Base-by-base conservation (phyloP, 2,888 invertebrate species). In the Rhaphigaster nebulosa region DNA sequence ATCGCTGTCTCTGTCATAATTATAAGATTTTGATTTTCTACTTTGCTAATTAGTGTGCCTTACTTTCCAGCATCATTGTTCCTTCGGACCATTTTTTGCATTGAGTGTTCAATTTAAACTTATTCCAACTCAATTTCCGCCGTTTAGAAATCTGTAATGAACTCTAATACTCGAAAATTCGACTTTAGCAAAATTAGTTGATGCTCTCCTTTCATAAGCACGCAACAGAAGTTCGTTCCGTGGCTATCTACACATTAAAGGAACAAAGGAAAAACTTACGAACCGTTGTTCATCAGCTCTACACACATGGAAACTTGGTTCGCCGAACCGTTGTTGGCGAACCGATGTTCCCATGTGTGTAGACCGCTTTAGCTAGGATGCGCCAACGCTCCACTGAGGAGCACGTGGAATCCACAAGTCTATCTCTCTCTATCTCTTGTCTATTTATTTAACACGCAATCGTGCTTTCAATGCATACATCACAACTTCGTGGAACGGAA, bases 11-110 rank as follows among this genome's bases (percentile, higher is more conserved):
- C 41, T 45, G 84, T 84, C 45, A 84, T 84, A 84, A 84, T 84
- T 84, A n/a, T 45, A 50, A 84, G 84, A n/a, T 84, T 84, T 84
- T 84, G n/a, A 84, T 84, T 84, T 84, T 45, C 84, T n/a, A 84
- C 45, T n/a, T 84, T 84, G 12, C 84, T 13, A 84, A 84, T 84
- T 84, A 84, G 84, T 3, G 45, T 15, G 84, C 13, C 45, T 70
- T 70, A n/a, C n/a, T n/a, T n/a, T n/a, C n/a, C 84, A 13, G n/a
- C 84, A 5, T 45, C 84, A 76, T 76, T 76, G 70, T 84, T 23
- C 4, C 23, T 45, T 13, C 41, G 1, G 4, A 4, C 45, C 45
- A 50, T 45, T 84, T n/a, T 84, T 84, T 50, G 45, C 10, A 84
- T n/a, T 84, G 84, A 50, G 26, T 45, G 26, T 84, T 84, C 26